phyloP scores from a whole-genome alignment of 2,113 vertebrate genomes.

The Parus major region DNA sequence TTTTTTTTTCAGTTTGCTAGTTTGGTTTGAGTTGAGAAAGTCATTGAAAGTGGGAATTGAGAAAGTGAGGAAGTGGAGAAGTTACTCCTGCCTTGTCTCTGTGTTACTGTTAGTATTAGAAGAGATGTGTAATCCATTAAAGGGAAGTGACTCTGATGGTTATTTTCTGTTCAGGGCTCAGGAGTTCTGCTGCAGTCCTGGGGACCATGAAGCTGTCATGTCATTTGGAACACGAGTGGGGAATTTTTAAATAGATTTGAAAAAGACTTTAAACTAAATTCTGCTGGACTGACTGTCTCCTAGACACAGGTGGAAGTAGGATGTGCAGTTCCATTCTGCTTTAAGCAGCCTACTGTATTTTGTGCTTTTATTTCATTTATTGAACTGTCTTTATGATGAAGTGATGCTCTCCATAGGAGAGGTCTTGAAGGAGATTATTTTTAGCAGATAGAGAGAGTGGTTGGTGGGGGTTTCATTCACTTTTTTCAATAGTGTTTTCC shows the following conservation, averaged over 20 bases:
- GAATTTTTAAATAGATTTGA: background rate
- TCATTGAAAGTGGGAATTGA: background rate
- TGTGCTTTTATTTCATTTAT: background rate
- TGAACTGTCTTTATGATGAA: background rate
- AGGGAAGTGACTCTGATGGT: background rate
- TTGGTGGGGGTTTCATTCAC: background rate
- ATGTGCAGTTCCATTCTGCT: background rate
- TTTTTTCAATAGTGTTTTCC: background rate
- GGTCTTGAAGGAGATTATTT: background rate
- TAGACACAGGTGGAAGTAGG: background rate
- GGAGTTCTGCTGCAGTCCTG: background rate
- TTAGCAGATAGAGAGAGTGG: background rate
- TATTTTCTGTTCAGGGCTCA: background rate
- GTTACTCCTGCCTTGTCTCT: background rate
- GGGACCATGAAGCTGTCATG: rapidly evolving
- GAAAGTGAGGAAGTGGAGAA: background rate
- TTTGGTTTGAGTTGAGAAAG: background rate
- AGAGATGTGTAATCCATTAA: background rate
- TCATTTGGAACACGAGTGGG: background rate
- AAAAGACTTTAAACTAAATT: background rate
- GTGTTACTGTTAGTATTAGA: background rate
- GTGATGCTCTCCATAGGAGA: background rate
- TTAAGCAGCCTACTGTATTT: background rate
- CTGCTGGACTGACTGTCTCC: background rate
- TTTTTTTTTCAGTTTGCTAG: background rate